Base-by-base conservation (phyloP, 2,888 invertebrate genomes). In the Drosophila nigricruria region DNA sequence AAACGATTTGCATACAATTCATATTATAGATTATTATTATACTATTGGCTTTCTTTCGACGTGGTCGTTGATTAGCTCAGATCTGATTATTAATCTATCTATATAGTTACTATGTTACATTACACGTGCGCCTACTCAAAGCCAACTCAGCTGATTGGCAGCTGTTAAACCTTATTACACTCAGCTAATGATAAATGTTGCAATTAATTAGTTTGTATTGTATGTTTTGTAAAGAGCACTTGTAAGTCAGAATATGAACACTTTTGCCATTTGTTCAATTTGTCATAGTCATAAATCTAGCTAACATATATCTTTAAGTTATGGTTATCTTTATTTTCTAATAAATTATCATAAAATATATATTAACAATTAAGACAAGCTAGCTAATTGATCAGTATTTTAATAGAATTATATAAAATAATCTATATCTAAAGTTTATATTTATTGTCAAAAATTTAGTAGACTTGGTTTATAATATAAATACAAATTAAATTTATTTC, bases 121-220 rank as follows among this genome's bases (percentile, higher is more conserved):
- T 12, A 20, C 50, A 34, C 20, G 12, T 32, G 18, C 4, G 1
- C 3, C 16, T 18, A 38, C 42, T 12, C 25, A 14, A 12, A 42
- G 40, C 14, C 57, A 57, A 49, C 20, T 1, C 16, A 47, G 12
- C 9, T 59, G 58, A 59, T 56, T 56, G 64, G 20, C 50, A 56
- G 36, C n/a, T 59, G 27, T 25, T 60, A 14, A 66, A 76, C 59
- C 27, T 66, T 32, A 40, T 50, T 61, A 43, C 18, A 59, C 61
- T 45, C 23, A 23, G 16, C 45, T n/a, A 30, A 38, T 47, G 64
- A 73, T 69, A 64, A 78, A 78, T 64, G 57, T 30, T 57, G 40
- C n/a, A 36, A 25, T 54, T 64, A 68, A 76, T 73, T 73, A 58
- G n/a, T 45, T 64, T 50, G n/a, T n/a, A 23, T 18, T 50, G 12